A percentile compares a stretch with the other conserved stretches of the same genome.
These are phyloP conservation scores for Ashinkailepas kermadecensis DNA, from an alignment of 2,888 invertebrate genomes.

Conservation along the genomic window DNA sequence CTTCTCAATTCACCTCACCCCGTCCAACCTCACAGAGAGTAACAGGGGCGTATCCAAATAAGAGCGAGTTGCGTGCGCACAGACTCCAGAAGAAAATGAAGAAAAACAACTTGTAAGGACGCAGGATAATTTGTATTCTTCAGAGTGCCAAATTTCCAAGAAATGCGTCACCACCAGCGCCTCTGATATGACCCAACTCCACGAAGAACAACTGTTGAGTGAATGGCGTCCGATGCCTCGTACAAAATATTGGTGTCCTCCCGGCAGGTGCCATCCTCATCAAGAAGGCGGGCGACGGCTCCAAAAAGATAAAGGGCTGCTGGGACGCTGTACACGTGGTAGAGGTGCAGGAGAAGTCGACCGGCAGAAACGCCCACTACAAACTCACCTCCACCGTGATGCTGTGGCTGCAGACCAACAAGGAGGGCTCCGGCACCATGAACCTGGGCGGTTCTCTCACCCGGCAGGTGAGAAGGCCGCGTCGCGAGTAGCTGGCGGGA, in stretches of 20 bases:
- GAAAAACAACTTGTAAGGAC: too few relatives aligned
- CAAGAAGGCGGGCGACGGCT: constrained; percentile 97
- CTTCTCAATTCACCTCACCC: too few relatives aligned
- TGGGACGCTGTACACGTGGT: constrained; percentile 99
- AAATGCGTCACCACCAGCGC: too few relatives aligned
- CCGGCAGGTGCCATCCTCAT: constrained; percentile 86
- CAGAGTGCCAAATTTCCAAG: too few relatives aligned
- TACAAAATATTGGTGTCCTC: background rate
- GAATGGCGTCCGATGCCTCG: too few relatives aligned
- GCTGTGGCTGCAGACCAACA: constrained; percentile 98
- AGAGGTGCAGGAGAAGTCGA: constrained; percentile 94
- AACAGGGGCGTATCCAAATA: too few relatives aligned
- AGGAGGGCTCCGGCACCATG: constrained; percentile 94
- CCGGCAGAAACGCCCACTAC: constrained; percentile 89
- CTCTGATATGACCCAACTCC: too few relatives aligned
- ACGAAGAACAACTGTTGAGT: too few relatives aligned
- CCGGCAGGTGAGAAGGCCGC: constrained; percentile 61
- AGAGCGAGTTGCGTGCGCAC: too few relatives aligned
- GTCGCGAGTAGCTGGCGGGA: background rate
- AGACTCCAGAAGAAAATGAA: too few relatives aligned
- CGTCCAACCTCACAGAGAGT: too few relatives aligned
- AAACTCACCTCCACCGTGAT: constrained; percentile 98
- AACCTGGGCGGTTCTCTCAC: constrained; percentile 97
- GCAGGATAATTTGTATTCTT: too few relatives aligned
- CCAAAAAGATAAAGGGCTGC: constrained; percentile 96